These are phyloP conservation scores for Therioaphis trifolii DNA, from an alignment of 2,888 invertebrate species.

Conservation along the genomic window DNA sequence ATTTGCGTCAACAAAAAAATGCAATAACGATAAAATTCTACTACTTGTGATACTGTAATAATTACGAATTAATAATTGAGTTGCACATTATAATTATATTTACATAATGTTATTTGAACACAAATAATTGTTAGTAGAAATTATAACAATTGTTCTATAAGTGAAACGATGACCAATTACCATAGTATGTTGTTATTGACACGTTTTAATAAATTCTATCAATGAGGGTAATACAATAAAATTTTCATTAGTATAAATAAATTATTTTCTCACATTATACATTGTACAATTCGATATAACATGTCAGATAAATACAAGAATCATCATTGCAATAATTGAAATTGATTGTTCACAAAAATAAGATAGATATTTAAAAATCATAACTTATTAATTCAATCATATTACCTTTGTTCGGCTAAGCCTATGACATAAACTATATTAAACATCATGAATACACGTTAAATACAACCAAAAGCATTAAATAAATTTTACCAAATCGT, in stretches of 20 bases:
- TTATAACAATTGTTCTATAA: not conserved
- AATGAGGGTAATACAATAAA: not conserved
- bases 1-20: not conserved
- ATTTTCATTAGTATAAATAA: constrained; percentile 16
- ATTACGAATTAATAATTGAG: constrained; percentile 31
- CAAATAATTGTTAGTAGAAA: not conserved
- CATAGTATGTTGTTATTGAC: not conserved
- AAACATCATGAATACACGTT: no score
- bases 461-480: no score
- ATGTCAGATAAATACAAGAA: not conserved
- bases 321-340: not conserved
- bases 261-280: not conserved
- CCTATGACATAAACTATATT: no score
- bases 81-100: not conserved
- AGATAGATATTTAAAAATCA: not conserved
- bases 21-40: not conserved
- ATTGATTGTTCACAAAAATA: not conserved
- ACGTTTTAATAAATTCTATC: not conserved
- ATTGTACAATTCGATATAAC: no score
- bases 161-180: not conserved
- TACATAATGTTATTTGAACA: not conserved
- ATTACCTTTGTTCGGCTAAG: no score
- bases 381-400: no score
- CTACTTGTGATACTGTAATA: not conserved
- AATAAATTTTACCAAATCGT: no score